A percentile compares a stretch with the other conserved stretches of the same genome.
phyloP scores from a whole-genome alignment of 2,797 vertebrate species.

The Florisuga fusca region DNA sequence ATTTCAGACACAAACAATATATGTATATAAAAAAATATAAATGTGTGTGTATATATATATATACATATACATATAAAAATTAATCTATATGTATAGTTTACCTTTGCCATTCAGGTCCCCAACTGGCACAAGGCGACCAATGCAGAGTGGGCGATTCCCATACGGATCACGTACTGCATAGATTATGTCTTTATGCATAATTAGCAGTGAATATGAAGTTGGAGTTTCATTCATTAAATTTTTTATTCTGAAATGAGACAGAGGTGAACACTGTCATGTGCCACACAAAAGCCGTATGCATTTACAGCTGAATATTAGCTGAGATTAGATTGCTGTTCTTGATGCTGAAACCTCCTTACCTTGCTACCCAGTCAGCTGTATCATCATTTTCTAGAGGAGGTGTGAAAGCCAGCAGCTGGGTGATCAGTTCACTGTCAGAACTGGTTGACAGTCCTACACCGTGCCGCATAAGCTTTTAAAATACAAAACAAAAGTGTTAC shows the following conservation, averaged over 20 bases:
- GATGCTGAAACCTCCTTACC: conserved; percentile 76
- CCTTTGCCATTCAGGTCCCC: conserved; percentile 89
- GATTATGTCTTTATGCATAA: conserved; percentile 96
- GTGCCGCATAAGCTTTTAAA: conserved; percentile 91
- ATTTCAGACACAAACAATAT: background rate
- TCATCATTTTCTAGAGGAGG: conserved; percentile 93
- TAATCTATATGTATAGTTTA: conserved; percentile 78
- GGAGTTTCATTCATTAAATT: conserved; percentile 96
- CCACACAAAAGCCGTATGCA: background rate
- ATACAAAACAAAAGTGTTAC: background rate
- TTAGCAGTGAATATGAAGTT: conserved; percentile 92
- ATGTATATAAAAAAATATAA: background rate
- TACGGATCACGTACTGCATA: conserved; percentile 97
- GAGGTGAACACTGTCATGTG: background rate
- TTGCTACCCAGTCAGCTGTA: conserved; percentile 95
- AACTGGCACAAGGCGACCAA: conserved; percentile 91
- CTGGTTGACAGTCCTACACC: conserved; percentile 97
- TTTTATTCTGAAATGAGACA: conserved; percentile 87
- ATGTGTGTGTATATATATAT: conserved; percentile 56
- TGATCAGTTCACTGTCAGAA: conserved; percentile 98
- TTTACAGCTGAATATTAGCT: background rate
- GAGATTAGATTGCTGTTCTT: background rate
- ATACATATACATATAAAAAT: too few species aligned
- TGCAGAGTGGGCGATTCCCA: conserved; percentile 94
- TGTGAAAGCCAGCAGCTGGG: conserved; percentile 94